Evolutionary conservation across 2,888 invertebrate genomes (phyloP), one percentile per base, ranked within the genome.

Genomic region (Lithophane leautieri): DNA sequence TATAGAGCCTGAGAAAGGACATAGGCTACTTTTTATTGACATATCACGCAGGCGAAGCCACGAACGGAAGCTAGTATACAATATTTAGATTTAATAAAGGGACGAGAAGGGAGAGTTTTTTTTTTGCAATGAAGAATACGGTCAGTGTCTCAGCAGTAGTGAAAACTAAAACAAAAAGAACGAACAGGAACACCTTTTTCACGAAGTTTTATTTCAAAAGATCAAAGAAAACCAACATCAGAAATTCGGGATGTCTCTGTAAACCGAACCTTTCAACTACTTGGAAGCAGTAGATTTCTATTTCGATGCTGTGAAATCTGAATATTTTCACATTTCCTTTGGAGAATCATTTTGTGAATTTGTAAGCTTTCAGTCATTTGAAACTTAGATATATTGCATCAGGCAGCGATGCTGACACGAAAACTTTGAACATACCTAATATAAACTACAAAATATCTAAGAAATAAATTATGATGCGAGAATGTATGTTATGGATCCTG

Each of bases 361-460:
- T 81, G 79, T 85, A 81, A 78, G 86, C 81, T 84, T 87, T 85
- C 82, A 78, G 86, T 89, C 79, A 90, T 88, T 89, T 80, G 84
- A 89, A 86, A 86, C 80, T 81, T 68, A 69, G 76, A 76, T 73
- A 81, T 85, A 87, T 83, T 85, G 78, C 79, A 86, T 72, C 73
- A 79, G 79, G 79, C 76, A 68, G 63, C 34, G 9, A 14, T 44
- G 22, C 16, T 4, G 56, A 34, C 25, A 58, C 47, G 62, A 70
- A 73, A 56, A 61, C 22, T 68, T 42, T 19, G 61, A 52, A 78
- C 47, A 56, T 22, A 50, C 22, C 9, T 50, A 9, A 50, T 3
- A 4, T 16, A 52, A 25, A 50, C 19, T 11, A n/a, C 9, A 60
- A 73, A 72, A 54, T 72, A 2, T 56, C 4, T 12, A 34, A 34